Conservation (phyloP, 2,113 vertebrate species). For the Microcebus lehilahytsara region DNA sequence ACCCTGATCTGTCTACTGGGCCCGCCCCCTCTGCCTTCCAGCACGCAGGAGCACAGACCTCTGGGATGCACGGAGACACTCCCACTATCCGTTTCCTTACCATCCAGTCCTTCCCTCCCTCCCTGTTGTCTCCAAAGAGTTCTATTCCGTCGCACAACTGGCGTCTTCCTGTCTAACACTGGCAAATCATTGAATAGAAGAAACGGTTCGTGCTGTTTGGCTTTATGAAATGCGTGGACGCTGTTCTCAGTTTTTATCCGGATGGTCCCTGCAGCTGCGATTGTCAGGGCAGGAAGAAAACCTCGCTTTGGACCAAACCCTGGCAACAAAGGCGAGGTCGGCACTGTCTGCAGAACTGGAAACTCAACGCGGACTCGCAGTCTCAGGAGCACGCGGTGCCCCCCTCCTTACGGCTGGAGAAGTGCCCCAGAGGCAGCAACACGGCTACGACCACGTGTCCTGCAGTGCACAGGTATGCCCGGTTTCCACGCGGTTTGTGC, state of each 20-base stretch:
- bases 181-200: not conserved
- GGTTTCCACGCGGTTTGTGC: no score
- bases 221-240: not conserved
- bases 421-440: not conserved
- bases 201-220: not conserved
- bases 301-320: not conserved
- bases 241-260: not conserved
- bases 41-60: rapidly evolving
- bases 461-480: no score
- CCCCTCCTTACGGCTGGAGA: not conserved
- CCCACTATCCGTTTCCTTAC: not conserved
- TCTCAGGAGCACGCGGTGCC: not conserved
- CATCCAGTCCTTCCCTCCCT: not conserved
- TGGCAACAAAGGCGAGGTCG: not conserved
- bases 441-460: rapidly evolving
- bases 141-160: rapidly evolving
- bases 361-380: not conserved
- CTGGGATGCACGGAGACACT: rapidly evolving
- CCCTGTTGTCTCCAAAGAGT: not conserved
- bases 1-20: not conserved
- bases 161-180: not conserved
- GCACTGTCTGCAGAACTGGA: not conserved
- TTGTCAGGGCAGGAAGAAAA: not conserved
- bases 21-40: not conserved
- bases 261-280: not conserved